Base-by-base conservation (phyloP, 2,888 invertebrate species). In the Stenichneumon culpator region DNA sequence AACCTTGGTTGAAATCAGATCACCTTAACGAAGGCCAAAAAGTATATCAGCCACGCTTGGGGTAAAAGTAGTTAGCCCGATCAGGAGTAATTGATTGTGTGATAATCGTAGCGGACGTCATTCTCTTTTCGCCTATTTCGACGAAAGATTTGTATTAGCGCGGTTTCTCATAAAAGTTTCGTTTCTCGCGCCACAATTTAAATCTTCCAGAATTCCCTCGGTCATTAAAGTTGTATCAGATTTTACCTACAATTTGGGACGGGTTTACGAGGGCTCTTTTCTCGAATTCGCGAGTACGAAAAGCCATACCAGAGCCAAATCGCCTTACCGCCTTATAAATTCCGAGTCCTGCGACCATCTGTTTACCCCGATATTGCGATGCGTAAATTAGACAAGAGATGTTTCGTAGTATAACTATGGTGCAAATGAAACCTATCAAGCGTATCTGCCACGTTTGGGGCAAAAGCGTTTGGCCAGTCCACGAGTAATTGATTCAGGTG, bases 341-440 rank as follows among this genome's bases (percentile, higher is more conserved):
- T 60, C 14, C 57, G 39, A n/a, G 68, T 67, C 65, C 36, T 1
- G 3, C 44, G 44, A 72, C 73, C 44, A 54, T 54, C 54, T 14
- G n/a, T 28, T 14, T 39, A 32, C 54, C 32, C 39, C 39, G 73
- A 32, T 32, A 32, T 74, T 65, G 60, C 72, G 77, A 67, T 32
- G 79, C 69, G 77, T 82, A 79, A 86, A 82, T 84, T 84, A 79
- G 36, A 72, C 68, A 73, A 72, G 75, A 84, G 84, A 86, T 86
- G 78, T 84, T 81, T 84, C 72, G 75, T 57, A 81, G 78, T 60
- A 70, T 83, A 86, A 79, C 80, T 79, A 79, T 50, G 80, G 78
- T 83, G 73, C 86, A 86, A 86, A 87, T 87, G 84, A 84, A 68
- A 65, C 50, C 32, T 32, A 32, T 6, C 6, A 32, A 32, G 32